A percentile compares a stretch with the other conserved stretches of the same genome.
These are phyloP conservation scores for Zele albiditarsus DNA, from an alignment of 2,888 invertebrate species.

Conservation along the genomic window DNA sequence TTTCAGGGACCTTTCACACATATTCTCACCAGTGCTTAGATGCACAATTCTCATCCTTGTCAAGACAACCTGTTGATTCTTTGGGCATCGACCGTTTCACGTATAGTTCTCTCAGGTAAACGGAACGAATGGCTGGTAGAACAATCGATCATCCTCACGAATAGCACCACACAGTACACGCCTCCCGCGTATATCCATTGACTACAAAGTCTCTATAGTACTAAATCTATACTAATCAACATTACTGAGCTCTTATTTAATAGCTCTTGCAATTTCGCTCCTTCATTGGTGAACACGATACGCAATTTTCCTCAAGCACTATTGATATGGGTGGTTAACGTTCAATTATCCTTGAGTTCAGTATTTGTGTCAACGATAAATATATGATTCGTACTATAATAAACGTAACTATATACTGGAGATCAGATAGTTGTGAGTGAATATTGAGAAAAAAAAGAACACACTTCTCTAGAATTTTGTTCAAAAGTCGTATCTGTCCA, in stretches of 20 bases:
- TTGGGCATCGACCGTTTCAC: slow-evolving; percentile 34
- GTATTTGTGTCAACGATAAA: too few relatives aligned
- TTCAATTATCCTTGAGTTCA: too few relatives aligned
- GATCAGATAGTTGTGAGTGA: too few relatives aligned
- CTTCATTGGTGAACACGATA: background rate
- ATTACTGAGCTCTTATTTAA: slow-evolving; percentile 14
- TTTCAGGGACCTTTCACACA: background rate
- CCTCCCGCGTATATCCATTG: background rate
- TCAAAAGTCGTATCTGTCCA: too few relatives aligned
- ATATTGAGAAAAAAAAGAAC: too few relatives aligned
- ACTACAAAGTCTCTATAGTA: background rate
- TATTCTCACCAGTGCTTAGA: background rate
- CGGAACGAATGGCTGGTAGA: slow-evolving; percentile 16
- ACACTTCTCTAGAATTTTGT: too few relatives aligned
- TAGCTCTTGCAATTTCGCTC: background rate
- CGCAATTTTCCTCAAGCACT: background rate
- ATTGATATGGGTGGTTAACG: background rate
- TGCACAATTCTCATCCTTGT: slow-evolving; percentile 38
- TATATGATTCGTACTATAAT: too few relatives aligned
- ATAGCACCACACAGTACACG: background rate
- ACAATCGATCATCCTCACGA: slow-evolving; percentile 27
- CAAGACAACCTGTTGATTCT: slow-evolving; percentile 42
- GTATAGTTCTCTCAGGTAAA: slow-evolving; percentile 30
- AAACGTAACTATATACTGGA: too few relatives aligned
- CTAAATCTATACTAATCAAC: background rate